Percentiles rank a stretch among this genome's conserved stretches.
Evolutionary conservation across 2,888 invertebrate species (phyloP).

Genomic region (Atherix ibis): DNA sequence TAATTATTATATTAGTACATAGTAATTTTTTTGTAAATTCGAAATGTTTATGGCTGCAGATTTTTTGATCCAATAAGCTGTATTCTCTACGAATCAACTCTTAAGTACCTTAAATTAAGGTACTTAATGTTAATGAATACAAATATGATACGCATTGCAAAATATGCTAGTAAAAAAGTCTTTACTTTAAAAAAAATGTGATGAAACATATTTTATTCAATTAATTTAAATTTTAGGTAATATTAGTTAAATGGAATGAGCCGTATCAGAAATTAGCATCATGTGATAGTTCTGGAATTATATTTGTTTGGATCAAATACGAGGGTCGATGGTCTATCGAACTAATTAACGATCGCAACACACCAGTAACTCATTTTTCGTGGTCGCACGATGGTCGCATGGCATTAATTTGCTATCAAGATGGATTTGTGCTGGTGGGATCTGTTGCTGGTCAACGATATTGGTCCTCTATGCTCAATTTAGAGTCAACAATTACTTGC

Average conservation of each 20-base stretch:
- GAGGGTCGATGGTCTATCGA: slow-evolving; percentile 99
- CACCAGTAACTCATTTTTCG: slow-evolving; percentile 92
- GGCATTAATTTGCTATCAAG: slow-evolving; percentile 97
- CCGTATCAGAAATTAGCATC: slow-evolving; percentile 95
- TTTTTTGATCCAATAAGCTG: too few relatives aligned
- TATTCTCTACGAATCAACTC: too few relatives aligned
- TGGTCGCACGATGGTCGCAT: slow-evolving; percentile 98
- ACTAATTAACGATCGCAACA: slow-evolving; percentile 93
- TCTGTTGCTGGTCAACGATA: slow-evolving; percentile 94
- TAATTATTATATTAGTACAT: too few relatives aligned
- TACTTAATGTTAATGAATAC: too few relatives aligned
- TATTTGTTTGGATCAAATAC: slow-evolving; percentile 99
- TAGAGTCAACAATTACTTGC: slow-evolving; percentile 86
- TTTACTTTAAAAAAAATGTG: too few relatives aligned
- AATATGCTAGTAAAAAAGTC: too few relatives aligned
- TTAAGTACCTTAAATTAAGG: too few relatives aligned
- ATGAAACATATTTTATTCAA: too few relatives aligned
- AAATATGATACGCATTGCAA: too few relatives aligned
- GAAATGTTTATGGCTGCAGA: too few relatives aligned
- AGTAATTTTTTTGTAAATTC: too few relatives aligned
- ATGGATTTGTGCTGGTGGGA: slow-evolving; percentile 95
- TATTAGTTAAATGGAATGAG: slow-evolving; percentile 95
- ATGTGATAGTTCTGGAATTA: slow-evolving; percentile 93
- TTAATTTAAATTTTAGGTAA: too few relatives aligned
- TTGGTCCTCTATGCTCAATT: slow-evolving; percentile 94